Base-by-base conservation (phyloP, 1,140 invertebrate species). In the Tribolium castaneum region DNA sequence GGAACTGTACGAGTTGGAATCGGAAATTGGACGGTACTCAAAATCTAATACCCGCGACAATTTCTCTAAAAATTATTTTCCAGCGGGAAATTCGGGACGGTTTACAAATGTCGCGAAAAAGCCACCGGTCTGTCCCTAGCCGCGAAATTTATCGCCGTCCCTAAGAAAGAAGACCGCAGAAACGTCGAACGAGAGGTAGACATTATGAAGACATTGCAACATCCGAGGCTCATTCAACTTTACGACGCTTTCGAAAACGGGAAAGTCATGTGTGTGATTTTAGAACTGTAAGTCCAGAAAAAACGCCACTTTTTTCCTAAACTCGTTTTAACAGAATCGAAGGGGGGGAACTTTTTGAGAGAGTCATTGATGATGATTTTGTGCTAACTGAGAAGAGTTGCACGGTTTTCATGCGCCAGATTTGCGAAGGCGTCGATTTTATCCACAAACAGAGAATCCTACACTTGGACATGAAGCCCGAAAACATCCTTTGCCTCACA, bases 11-110 rank as follows among this genome's bases (percentile, higher is more conserved):
- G 93, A 96, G 78, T 90, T 96, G 82, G 90, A 95, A 78, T 90
- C 92, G 16, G 95, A 97, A 88, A 91, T 94, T 79, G 93, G 93
- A 83, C 90, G 93, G 93, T 94, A 86, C 39, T 45, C 3, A 1
- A 10, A 30, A 45, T 45, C 7, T 45, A 45, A 10, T 45, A n/a
- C 2, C n/a, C n/a, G 4, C 25, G 25, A 30, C 25, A 30, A 30
- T 30, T 30, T 30, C 5, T 30, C 25, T 45, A 9, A 45, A 45
- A 45, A 3, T n/a, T 70, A 54, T 59, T 59, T 88, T 88, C 14
- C 87, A 99, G 98, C 81, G 98, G 98, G 1, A 99, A 99, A 92
- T 99, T 99, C 88, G 98, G 98, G 13, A 97, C 96, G 16, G 98
- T 99, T 4, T 98, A 97, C 88, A 91, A 93, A 85, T 99, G 97